Base-by-base conservation (phyloP, 2,888 invertebrate genomes). In the Amphipyra tragopoginis region DNA sequence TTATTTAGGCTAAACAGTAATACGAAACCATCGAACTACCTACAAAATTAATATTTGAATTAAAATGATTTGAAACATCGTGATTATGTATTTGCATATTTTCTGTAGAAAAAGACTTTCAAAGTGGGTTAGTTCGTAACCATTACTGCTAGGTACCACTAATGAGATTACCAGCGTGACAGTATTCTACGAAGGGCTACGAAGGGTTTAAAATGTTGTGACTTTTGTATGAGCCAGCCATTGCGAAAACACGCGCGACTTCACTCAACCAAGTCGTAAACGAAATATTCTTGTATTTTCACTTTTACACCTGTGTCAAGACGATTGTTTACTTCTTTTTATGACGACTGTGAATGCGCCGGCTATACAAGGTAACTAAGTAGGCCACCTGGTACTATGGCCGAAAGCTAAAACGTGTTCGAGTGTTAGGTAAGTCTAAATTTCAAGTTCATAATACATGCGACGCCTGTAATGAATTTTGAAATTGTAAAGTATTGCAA, bases 231-330 rank as follows among this genome's bases (percentile, higher is more conserved):
- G 56, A 67, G 81, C 65, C 77, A 77, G 78, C 75, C 72, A 67
- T 75, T 77, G 81, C 75, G 50, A 81, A 81, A 77, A 82, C 73
- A 75, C 70, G 72, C 65, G 65, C 69, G 63, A 49, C 60, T 69
- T 60, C 67, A 64, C 51, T 58, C 64, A 73, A 59, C 29, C 42
- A 67, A 77, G 78, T 76, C 80, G 75, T 83, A 82, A 85, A 85
- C 82, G 77, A 85, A 87, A 86, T 81, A 79, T 82, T 75, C 80
- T 85, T 84, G 82, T 80, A 85, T 84, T 86, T 87, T 87, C 86
- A 86, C 86, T 84, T 88, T 86, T 86, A 84, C 92, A 92, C 90
- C 90, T 92, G 92, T 89, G 90, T 90, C 89, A 90, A 91, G 89
- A 88, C 84, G 80, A 85, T 84, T 88, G 90, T 89, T 87, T 89